Percentiles rank a stretch among this genome's conserved stretches.
phyloP scores from a whole-genome alignment of 1,140 invertebrate genomes.

The Neelides sp. region DNA sequence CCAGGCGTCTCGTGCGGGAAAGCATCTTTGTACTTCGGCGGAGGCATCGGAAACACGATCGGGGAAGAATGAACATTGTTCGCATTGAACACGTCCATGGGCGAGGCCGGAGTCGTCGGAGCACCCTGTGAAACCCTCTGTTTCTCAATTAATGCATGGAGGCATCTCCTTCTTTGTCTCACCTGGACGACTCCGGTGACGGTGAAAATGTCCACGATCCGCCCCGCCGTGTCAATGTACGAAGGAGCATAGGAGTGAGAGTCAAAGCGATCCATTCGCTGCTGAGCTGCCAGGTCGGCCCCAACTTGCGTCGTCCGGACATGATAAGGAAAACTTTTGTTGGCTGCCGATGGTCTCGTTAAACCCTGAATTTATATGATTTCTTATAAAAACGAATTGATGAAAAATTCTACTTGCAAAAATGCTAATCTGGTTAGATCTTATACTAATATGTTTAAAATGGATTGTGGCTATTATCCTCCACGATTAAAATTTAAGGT shows the following conservation, averaged over 20 bases:
- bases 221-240: slow-evolving; percentile 18
- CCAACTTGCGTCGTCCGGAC: slow-evolving; percentile 67
- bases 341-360: slow-evolving; percentile 63
- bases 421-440: too few relatives aligned
- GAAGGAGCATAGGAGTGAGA: slow-evolving; percentile 49
- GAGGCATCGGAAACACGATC: slow-evolving; percentile 15
- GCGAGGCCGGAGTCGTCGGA: slow-evolving; percentile 2
- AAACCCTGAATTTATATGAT: slow-evolving; percentile 57
- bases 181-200: slow-evolving; percentile 28
- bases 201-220: slow-evolving; percentile 29
- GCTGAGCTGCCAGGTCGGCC: slow-evolving; percentile 42
- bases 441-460: too few relatives aligned
- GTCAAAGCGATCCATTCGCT: slow-evolving; percentile 46
- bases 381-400: background rate
- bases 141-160: background rate
- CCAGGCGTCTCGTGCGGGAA: slow-evolving; percentile 29
- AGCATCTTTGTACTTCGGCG: slow-evolving; percentile 25
- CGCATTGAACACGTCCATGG: slow-evolving; percentile 26
- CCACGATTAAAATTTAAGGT: too few relatives aligned
- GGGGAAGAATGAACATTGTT: slow-evolving; percentile 9
- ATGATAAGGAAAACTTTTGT: slow-evolving; percentile 76
- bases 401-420: background rate
- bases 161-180: background rate
- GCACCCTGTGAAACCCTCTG: background rate
- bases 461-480: too few relatives aligned